Base-by-base conservation (phyloP, 2,888 invertebrate genomes). In the Morpho deidamia region DNA sequence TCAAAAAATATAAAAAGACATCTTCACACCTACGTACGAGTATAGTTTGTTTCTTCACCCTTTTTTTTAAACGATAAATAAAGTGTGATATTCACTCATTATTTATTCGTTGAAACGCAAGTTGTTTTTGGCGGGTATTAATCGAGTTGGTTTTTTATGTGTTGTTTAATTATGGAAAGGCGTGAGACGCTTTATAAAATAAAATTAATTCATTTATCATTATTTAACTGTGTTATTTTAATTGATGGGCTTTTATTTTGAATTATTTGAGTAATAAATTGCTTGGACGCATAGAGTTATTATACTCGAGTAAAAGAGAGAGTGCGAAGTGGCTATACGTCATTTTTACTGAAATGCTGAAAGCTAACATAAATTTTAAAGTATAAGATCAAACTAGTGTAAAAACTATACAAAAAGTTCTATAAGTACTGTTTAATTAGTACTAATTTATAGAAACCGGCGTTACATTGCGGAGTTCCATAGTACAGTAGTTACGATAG, bases 81-180 rank as follows among this genome's bases (percentile, higher is more conserved):
- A 69, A 66, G 60, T 56, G 64, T 64, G 62, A 60, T 62, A 70
- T 65, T 69, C 61, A 71, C 65, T 66, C 66, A 68, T 72, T 71
- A 67, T 70, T 71, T 70, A 69, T 70, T 65, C 60, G 59, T 64
- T 61, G 50, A 51, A 42, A 59, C 45, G 60, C 62, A 65, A 48
- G 65, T 72, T 73, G 72, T 71, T 70, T 74, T 74, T 68, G 68
- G 62, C 62, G 61, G 53, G 60, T 65, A 72, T 68, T 71, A 71
- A 75, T 74, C 67, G 71, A 67, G 64, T 69, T 68, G 64, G 56
- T 49, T 58, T 66, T 71, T 71, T 70, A 47, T 54, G 58, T 54
- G 57, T 48, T 56, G 51, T 62, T 64, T 68, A 59, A 55, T 63
- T 61, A 69, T 74, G 69, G 66, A 63, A 63, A 67, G 67, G 45